phyloP scores from a whole-genome alignment of 2,113 vertebrate species.

The Amphilophus citrinellus region DNA sequence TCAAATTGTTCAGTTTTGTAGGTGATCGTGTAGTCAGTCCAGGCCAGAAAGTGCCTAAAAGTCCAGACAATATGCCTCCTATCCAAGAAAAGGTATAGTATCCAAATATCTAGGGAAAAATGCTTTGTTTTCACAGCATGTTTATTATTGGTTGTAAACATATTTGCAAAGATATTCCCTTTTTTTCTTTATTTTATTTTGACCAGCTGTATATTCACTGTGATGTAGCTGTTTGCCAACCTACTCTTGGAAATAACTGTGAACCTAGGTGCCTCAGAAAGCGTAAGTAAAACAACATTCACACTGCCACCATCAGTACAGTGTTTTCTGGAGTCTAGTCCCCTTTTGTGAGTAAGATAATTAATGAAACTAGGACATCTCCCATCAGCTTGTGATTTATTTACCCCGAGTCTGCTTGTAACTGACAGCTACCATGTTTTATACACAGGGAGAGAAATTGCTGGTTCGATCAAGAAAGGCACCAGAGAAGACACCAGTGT shows the following conservation, averaged over 20 bases:
- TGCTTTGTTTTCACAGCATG: neutral
- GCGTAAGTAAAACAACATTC: conserved; percentile 52
- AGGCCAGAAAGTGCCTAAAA: neutral
- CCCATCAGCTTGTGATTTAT: neutral
- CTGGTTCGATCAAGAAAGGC: neutral
- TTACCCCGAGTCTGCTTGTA: neutral
- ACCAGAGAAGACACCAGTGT: neutral
- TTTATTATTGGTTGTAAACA: neutral
- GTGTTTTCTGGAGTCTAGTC: neutral
- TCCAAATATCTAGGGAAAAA: fast-evolving
- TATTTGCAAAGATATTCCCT: neutral
- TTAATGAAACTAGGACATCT: neutral
- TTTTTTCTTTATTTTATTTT: neutral
- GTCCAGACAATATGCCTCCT: conserved; percentile 5
- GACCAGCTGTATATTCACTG: conserved; percentile 69
- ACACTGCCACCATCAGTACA: neutral
- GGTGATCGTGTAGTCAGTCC: neutral
- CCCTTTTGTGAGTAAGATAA: neutral
- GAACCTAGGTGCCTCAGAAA: conserved; percentile 61
- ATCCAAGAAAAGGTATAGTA: conserved; percentile 61
- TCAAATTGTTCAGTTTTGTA: conserved; percentile 81
- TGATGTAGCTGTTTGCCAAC: conserved; percentile 55
- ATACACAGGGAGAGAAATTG: conserved; percentile 61
- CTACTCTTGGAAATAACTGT: conserved; percentile 40
- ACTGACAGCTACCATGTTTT: conserved; percentile 16